Evolutionary conservation across 2,113 vertebrate genomes (phyloP).

Genomic region (Salminus brasiliensis): DNA sequence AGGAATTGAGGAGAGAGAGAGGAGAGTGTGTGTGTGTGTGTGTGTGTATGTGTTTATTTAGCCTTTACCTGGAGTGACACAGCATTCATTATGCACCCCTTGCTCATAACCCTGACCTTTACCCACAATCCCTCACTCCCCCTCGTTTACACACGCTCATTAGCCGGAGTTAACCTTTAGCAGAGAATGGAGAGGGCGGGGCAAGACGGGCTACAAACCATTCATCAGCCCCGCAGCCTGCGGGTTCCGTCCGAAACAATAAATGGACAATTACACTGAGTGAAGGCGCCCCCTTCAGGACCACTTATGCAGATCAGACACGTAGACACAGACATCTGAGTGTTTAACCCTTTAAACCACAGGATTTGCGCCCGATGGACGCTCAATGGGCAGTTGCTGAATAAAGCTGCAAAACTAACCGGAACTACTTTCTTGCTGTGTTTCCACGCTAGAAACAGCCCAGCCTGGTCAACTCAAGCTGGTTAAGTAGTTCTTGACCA

Average conservation of each 20-base stretch:
- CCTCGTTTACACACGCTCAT: conserved; percentile 31
- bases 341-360: not conserved
- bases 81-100: conserved; percentile 40
- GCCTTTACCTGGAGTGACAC: conserved; percentile 19
- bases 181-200: conserved; percentile 8
- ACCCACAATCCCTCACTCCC: conserved; percentile 19
- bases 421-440: no score
- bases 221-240: not conserved
- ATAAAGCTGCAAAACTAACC: no score
- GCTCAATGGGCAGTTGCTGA: no score
- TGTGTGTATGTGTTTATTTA: not conserved
- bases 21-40: not conserved
- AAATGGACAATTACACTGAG: not conserved
- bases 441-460: no score
- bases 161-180: conserved; percentile 49
- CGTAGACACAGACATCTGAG: not conserved
- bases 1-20: no score
- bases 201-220: not conserved
- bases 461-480: no score
- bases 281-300: not conserved
- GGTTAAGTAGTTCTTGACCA: no score
- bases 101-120: conserved; percentile 37
- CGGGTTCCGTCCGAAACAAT: not conserved
- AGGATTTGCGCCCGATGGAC: no score
- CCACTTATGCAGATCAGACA: not conserved